A percentile compares a stretch with the other conserved stretches of the same genome.
Evolutionary conservation across 2,888 invertebrate genomes (phyloP).

Genomic region (Eulithis testata): DNA sequence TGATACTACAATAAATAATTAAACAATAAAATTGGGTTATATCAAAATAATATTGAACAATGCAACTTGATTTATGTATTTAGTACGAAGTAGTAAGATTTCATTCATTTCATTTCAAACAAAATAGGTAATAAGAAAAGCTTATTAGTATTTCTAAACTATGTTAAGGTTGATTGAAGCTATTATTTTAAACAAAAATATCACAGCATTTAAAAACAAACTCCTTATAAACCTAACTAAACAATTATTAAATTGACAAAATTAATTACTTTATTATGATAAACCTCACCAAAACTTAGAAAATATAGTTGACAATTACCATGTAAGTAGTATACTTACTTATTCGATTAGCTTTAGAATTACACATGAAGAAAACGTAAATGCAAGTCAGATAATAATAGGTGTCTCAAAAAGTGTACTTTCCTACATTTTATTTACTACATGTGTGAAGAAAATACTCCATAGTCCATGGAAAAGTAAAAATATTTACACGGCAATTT

Average conservation of each 20-base stretch:
- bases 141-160: too few species aligned
- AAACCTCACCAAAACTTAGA: neutral
- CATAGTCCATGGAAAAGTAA: neutral
- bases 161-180: too few species aligned
- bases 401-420: neutral
- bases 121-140: too few species aligned
- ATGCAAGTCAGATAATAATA: constrained; percentile 3
- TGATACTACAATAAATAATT: neutral
- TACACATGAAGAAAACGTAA: neutral
- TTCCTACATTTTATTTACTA: constrained; percentile 11
- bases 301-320: neutral
- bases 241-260: constrained; percentile 6
- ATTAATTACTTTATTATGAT: constrained; percentile 2
- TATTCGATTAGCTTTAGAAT: neutral
- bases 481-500: constrained; percentile 50
- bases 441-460: constrained; percentile 12
- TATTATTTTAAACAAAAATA: constrained; percentile 32
- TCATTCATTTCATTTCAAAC: too few species aligned
- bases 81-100: too few species aligned
- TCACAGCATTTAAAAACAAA: constrained; percentile 45
- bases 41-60: constrained; percentile 16
- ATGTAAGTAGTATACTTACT: neutral
- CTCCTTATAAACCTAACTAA: constrained; percentile 21
- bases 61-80: too few species aligned
- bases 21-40: too few species aligned